Conservation (phyloP, 2,797 vertebrate genomes). For the Podargus strigoides region DNA sequence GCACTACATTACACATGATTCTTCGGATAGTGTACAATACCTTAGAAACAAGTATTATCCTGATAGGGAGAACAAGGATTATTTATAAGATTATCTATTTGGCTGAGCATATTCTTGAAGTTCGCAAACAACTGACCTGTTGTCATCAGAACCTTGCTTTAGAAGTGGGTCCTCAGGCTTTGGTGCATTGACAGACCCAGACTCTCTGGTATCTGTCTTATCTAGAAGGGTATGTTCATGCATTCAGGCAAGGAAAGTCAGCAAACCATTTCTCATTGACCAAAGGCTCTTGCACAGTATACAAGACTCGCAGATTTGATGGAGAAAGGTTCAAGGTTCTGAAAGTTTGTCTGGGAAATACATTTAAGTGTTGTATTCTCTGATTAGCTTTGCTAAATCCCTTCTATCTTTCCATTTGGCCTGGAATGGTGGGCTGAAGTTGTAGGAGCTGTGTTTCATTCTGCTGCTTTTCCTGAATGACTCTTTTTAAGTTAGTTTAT, state of each 20-base stretch:
- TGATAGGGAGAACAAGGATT: background rate
- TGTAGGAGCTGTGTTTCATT: background rate
- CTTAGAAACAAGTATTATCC: background rate
- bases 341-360: background rate
- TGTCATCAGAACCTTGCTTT: background rate
- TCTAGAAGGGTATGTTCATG: background rate
- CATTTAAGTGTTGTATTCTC: background rate
- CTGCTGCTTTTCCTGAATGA: background rate
- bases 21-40: background rate
- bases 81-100: background rate
- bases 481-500: too few relatives aligned
- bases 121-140: background rate
- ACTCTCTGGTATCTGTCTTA: background rate
- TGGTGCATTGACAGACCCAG: background rate
- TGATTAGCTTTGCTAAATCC: background rate
- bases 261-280: background rate
- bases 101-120: background rate
- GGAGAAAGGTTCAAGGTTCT: background rate
- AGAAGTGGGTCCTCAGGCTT: background rate
- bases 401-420: background rate
- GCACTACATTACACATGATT: background rate
- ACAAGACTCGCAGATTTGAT: background rate
- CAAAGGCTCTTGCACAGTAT: background rate
- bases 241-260: background rate
- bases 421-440: background rate